Evolutionary conservation across 2,888 invertebrate genomes (phyloP).

Genomic region (Pantelozetes paolii): DNA sequence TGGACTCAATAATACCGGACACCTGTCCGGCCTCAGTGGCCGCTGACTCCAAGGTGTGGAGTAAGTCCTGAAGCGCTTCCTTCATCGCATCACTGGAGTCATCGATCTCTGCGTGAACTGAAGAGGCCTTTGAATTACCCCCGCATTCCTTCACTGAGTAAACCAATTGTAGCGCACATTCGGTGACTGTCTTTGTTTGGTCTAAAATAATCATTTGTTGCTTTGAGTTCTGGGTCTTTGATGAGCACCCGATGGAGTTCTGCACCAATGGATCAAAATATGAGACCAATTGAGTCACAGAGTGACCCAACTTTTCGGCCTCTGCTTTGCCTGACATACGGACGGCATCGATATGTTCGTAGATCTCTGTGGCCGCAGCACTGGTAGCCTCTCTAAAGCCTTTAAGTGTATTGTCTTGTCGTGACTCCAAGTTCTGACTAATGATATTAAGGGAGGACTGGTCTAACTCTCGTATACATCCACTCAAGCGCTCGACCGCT

Average conservation of each 20-base stretch:
- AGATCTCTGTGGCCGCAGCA: conserved; percentile 64
- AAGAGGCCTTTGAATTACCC: conserved; percentile 83
- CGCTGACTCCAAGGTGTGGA: conserved; percentile 71
- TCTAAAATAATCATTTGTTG: conserved; percentile 82
- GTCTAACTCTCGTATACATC: conserved; percentile 74
- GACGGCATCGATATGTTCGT: conserved; percentile 79
- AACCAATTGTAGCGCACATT: conserved; percentile 80
- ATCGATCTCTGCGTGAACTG: conserved; percentile 76
- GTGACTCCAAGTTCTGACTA: conserved; percentile 68
- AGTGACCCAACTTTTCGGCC: conserved; percentile 87
- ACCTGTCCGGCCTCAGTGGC: conserved; percentile 85
- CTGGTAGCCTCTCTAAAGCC: conserved; percentile 49
- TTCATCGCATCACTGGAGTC: conserved; percentile 71
- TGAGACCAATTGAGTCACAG: conserved; percentile 61
- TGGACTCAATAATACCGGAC: conserved; percentile 78
- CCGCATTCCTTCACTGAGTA: conserved; percentile 80
- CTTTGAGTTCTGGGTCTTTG: conserved; percentile 78
- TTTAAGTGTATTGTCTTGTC: conserved; percentile 67
- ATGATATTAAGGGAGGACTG: conserved; percentile 81
- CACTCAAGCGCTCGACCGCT: conserved; percentile 71
- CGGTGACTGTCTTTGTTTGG: conserved; percentile 88
- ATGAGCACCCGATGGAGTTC: conserved; percentile 73
- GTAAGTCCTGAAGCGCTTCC: conserved; percentile 69
- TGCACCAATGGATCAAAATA: conserved; percentile 81
- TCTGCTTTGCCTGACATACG: conserved; percentile 78